Conservation (phyloP, 2,797 vertebrate genomes). For the Parambassis ranga region DNA sequence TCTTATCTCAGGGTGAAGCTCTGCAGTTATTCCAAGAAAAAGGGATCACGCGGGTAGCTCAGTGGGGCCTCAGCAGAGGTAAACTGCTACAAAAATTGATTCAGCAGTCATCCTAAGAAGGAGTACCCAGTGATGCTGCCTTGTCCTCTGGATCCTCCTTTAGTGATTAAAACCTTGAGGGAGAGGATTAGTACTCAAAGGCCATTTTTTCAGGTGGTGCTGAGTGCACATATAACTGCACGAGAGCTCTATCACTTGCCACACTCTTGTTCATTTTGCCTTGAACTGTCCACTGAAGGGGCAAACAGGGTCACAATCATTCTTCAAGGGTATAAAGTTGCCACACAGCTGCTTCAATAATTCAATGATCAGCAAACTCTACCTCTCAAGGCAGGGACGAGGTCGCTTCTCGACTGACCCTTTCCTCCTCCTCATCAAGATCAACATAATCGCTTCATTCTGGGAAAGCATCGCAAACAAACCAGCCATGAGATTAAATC, state of each 20-base stretch:
- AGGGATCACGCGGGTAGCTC: background rate
- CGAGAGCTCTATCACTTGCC: too few relatives aligned
- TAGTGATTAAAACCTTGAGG: too few relatives aligned
- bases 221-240: too few relatives aligned
- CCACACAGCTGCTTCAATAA: background rate
- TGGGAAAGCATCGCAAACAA: constrained; percentile 55
- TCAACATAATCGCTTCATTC: constrained; percentile 51
- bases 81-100: too few relatives aligned
- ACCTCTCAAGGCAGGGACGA: constrained; percentile 2
- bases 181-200: too few relatives aligned
- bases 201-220: too few relatives aligned
- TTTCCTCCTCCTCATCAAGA: constrained; percentile 29
- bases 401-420: constrained; percentile 1
- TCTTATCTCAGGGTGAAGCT: background rate
- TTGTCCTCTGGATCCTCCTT: too few relatives aligned
- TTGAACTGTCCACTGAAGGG: too few relatives aligned
- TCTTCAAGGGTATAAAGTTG: background rate
- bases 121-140: too few relatives aligned
- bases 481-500: constrained; percentile 60
- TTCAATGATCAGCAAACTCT: constrained; percentile 11
- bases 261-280: too few relatives aligned
- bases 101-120: too few relatives aligned
- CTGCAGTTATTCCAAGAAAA: background rate
- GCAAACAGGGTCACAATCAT: too few relatives aligned
- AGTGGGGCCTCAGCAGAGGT: background rate